These are phyloP conservation scores for Isurus oxyrinchus DNA, from an alignment of 2,113 vertebrate species.

Conservation along the genomic window DNA sequence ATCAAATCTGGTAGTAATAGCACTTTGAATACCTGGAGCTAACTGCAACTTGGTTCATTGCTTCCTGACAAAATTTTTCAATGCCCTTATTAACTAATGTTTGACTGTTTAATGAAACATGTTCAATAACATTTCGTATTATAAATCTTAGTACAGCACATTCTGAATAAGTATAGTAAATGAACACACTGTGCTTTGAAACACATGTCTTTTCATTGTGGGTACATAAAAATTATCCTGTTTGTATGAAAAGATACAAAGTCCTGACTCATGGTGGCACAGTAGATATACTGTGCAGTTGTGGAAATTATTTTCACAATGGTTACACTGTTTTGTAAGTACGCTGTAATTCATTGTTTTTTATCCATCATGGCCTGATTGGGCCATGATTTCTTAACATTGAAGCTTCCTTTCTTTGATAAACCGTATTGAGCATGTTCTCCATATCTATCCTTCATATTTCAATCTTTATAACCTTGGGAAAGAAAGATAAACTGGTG, in stretches of 20 bases:
- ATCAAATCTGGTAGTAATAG: neutral
- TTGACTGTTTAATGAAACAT: neutral
- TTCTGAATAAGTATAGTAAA: neutral
- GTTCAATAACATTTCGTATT: neutral
- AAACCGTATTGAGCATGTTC: neutral
- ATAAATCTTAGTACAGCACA: neutral
- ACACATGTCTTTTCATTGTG: neutral
- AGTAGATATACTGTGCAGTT: neutral
- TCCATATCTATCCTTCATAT: neutral
- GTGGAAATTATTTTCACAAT: neutral
- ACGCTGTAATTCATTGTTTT: neutral
- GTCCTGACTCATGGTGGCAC: neutral
- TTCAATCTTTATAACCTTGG: neutral
- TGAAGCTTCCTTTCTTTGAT: neutral
- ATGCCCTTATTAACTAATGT: neutral
- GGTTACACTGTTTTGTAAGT: neutral
- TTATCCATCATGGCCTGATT: neutral
- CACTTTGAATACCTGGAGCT: neutral
- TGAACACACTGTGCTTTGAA: slow-evolving; percentile 8
- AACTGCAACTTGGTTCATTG: neutral
- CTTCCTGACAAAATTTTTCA: neutral
- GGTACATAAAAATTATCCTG: neutral
- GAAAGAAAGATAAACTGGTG: neutral
- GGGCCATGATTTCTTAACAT: neutral
- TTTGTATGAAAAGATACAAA: neutral